Evolutionary conservation across 2,888 invertebrate genomes (phyloP), one percentile per base, ranked within the genome.

Genomic region (Diarsia brunnea): DNA sequence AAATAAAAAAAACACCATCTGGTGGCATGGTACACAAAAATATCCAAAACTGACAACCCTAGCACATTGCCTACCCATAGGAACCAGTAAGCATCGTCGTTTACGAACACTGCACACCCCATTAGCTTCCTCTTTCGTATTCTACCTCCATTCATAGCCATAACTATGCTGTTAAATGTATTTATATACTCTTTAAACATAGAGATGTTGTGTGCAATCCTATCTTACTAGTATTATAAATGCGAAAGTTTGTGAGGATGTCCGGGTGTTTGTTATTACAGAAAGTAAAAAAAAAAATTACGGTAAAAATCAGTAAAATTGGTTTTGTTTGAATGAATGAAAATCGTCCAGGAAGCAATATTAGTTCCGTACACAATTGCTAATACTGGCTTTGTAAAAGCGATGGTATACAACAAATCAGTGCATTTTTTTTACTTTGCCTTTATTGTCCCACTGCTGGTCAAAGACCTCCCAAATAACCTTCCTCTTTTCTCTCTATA

Each of bases 241-340:
- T 38, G 38, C 38, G 38, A 38, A 38, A 38, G 7, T 5, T 38
- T 5, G 31, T 31, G 31, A 31, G 31, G 31, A 31, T 31, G 7
- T 38, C 38, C 38, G 38, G 38, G 8, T 38, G 38, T 8, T 8
- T 38, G 8, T 8, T 38, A 38, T 38, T 38, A 1, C 38, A 8
- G 8, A 1, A 8, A 38, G 38, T 38, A 38, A 38, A 38, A 38
- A 38, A 38, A 38, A 38, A 38, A 38, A 8, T 0, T 38, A 38
- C 73, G n/a, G n/a, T n/a, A n/a, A n/a, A n/a, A 84, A 69, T 66
- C 82, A 73, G 70, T 65, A 58, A 76, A 84, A 79, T 79, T 79
- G 84, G 61, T 69, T 70, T 76, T 68, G 64, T 65, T 76, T 76
- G 53, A 68, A 38, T 53, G 65, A 66, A 63, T 67, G 21, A 53